Evolutionary conservation across 2,113 vertebrate species (phyloP).

Genomic region (Daboia siamensis): DNA sequence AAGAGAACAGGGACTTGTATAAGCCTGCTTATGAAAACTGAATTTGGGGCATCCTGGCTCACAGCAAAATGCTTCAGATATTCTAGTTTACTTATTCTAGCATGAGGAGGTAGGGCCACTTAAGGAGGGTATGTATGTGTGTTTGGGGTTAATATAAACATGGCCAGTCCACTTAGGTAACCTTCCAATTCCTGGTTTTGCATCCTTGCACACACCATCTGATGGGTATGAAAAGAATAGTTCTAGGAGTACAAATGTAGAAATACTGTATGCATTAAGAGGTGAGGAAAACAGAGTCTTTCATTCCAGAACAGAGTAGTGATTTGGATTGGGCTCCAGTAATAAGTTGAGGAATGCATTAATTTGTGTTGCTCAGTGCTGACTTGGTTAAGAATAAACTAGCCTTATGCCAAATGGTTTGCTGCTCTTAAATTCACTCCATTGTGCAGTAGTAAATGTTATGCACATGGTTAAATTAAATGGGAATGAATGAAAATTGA

Average conservation of each 20-base stretch:
- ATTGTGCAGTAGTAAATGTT: neutral
- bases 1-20: neutral
- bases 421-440: neutral
- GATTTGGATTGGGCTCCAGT: neutral
- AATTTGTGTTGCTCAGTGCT: neutral
- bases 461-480: neutral
- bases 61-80: neutral
- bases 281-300: neutral
- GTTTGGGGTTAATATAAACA: neutral
- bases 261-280: neutral
- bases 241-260: neutral
- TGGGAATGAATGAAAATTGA: neutral
- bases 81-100: neutral
- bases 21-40: neutral
- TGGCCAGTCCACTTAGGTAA: neutral
- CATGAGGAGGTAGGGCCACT: neutral
- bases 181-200: neutral
- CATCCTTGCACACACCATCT: neutral
- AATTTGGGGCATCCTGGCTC: neutral
- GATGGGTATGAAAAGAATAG: neutral
- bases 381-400: neutral
- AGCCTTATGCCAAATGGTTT: neutral
- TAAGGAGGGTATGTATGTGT: neutral
- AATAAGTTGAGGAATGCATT: neutral
- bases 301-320: neutral